A percentile compares a stretch with the other conserved stretches of the same genome.
phyloP scores from a whole-genome alignment of 2,113 vertebrate genomes.

The Halcyon malimbica region DNA sequence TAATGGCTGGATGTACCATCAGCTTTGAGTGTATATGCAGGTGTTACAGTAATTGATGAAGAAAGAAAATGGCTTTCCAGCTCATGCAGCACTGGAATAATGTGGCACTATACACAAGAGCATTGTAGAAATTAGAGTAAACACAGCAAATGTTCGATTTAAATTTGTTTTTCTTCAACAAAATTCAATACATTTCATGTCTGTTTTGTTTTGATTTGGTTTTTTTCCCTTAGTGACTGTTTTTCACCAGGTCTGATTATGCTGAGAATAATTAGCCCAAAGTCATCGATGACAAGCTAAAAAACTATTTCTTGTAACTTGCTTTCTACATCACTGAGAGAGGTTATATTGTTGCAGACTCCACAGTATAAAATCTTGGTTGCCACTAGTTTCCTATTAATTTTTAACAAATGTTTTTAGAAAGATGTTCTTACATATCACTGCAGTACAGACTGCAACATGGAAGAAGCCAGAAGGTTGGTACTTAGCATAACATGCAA shows the following conservation, averaged over 20 bases:
- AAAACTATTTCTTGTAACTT: neutral
- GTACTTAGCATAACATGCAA: neutral
- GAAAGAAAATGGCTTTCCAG: conserved; percentile 9
- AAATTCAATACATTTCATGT: neutral
- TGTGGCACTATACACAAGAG: neutral
- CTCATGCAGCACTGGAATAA: neutral
- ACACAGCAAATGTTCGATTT: neutral
- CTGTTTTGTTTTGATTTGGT: neutral
- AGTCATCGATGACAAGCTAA: neutral
- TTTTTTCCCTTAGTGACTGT: neutral
- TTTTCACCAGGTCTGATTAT: conserved; percentile 1
- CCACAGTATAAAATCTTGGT: neutral
- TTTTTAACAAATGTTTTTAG: neutral
- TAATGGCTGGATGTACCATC: neutral
- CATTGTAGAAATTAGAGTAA: conserved; percentile 36
- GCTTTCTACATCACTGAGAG: neutral
- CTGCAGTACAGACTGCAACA: neutral
- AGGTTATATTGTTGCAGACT: neutral
- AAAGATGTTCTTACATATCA: neutral
- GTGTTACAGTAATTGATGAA: neutral
- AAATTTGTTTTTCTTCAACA: neutral
- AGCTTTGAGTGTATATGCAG: neutral
- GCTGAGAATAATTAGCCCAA: neutral
- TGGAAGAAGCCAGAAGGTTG: neutral
- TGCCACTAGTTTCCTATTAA: neutral